Conservation (phyloP, 2,888 invertebrate species). For the Mythimna ferrago region DNA sequence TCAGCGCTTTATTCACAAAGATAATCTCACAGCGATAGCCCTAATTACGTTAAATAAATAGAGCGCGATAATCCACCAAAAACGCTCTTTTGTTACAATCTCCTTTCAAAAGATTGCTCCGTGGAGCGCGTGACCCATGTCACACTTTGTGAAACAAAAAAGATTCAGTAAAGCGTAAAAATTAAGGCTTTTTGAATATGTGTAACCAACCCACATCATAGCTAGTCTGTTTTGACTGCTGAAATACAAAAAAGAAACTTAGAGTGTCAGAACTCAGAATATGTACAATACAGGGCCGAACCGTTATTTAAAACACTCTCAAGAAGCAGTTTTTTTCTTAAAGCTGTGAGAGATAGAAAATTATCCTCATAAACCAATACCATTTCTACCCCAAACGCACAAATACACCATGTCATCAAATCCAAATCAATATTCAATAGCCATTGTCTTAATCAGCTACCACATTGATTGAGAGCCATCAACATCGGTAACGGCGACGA, state of each 20-base stretch:
- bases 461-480: slow-evolving; percentile 17
- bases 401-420: not conserved
- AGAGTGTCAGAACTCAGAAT: not conserved
- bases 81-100: slow-evolving; percentile 26
- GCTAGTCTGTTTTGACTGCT: not conserved
- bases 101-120: slow-evolving; percentile 34
- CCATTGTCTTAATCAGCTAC: slow-evolving; percentile 31
- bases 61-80: slow-evolving; percentile 25
- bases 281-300: not conserved
- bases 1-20: slow-evolving; percentile 18
- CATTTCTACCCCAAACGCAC: not conserved
- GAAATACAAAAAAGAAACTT: not conserved
- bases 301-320: not conserved
- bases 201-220: not conserved
- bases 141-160: slow-evolving; percentile 30
- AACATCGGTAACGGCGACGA: slow-evolving; percentile 10
- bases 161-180: slow-evolving; percentile 8
- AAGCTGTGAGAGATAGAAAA: not conserved
- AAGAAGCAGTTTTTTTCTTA: not conserved
- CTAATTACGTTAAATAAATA: slow-evolving; percentile 42
- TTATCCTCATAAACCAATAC: not conserved
- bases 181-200: slow-evolving; percentile 18
- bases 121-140: slow-evolving; percentile 31
- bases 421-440: slow-evolving; percentile 8
- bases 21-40: slow-evolving; percentile 13